phyloP scores from a whole-genome alignment of 2,113 vertebrate species.

The Actenoides lindsayi region DNA sequence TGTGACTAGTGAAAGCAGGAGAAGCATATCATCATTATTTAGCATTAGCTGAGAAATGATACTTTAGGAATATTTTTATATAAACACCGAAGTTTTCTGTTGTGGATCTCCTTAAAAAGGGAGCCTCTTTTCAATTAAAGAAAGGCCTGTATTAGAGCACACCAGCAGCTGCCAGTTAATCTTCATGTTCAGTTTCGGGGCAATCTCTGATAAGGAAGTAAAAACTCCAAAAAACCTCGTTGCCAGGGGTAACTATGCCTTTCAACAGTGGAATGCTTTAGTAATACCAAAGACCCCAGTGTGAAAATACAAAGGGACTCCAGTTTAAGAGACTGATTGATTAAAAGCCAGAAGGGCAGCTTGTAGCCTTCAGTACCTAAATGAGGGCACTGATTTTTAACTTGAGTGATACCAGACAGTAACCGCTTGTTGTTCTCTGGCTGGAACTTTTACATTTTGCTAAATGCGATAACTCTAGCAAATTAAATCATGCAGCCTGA shows the following conservation, averaged over 20 bases:
- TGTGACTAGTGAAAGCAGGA: background rate
- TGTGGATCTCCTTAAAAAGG: background rate
- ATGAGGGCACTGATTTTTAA: constrained; percentile 67
- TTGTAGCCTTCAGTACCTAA: constrained; percentile 51
- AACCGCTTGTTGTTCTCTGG: constrained; percentile 41
- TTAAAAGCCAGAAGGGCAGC: constrained; percentile 61
- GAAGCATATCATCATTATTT: background rate
- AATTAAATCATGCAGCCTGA: constrained; percentile 51
- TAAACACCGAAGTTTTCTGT: background rate
- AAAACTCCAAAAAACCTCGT: constrained; percentile 63
- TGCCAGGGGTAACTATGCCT: constrained; percentile 66
- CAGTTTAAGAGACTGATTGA: constrained; percentile 64
- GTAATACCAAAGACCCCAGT: constrained; percentile 59
- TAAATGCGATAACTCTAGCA: constrained; percentile 52
- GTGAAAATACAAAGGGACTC: constrained; percentile 72
- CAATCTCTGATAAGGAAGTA: constrained; percentile 61
- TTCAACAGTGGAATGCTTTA: constrained; percentile 69
- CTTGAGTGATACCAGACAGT: constrained; percentile 69
- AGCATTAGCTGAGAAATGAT: background rate
- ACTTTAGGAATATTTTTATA: background rate
- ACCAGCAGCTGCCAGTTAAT: constrained; percentile 64
- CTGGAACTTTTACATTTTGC: constrained; percentile 46
- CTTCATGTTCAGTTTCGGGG: constrained; percentile 49
- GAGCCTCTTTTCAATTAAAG: background rate
- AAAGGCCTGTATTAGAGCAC: constrained; percentile 11